Base-by-base conservation (phyloP, 2,797 vertebrate genomes). In the Myripristis murdjan region DNA sequence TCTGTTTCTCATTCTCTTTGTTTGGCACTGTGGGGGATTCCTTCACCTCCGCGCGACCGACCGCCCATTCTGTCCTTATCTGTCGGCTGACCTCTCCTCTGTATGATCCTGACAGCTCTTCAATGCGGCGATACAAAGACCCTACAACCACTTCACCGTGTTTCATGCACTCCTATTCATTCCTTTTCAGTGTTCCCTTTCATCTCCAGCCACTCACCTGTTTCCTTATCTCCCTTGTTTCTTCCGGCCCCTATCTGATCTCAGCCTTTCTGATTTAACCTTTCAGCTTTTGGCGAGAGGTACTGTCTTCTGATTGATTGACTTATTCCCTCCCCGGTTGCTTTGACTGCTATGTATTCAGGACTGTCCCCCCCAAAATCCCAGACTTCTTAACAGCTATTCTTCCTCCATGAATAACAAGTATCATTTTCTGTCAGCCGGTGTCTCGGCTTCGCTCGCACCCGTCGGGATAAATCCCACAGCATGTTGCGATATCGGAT, bases 1-100 rank as follows among this genome's bases (percentile, higher is more conserved):
- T 68, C 53, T n/a, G 23, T 82, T 56, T 70, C 70, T 71, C 49
- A 22, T 15, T 79, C 80, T 70, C 77, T 86, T 86, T 86, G 20
- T 75, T 71, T 73, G 54, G 35, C 44, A 6, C 7, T 0, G 26
- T 49, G 64, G 39, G 66, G 39, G 71, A 77, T 80, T 81, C 71
- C 48, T 71, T 31, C 57, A 63, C 57, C 48, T 65, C 58, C 46
- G 51, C 43, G n/a, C 46, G 58, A 60, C 79, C 9, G 74, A 73
- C 53, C 73, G 20, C 67, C 72, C 18, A 2, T 53, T 64, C 78
- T 28, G 1, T 35, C 35, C 64, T 73, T 57, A 80, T 73, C 65
- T 81, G 70, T 15, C 41, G 46, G 0, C 78, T 74, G 80, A 83
- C 80, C 73, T 49, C 61, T 75, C 39, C 52, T 57, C 77, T 80